phyloP scores from a whole-genome alignment of 1,140 invertebrate genomes.

The Habropoda laboriosa region DNA sequence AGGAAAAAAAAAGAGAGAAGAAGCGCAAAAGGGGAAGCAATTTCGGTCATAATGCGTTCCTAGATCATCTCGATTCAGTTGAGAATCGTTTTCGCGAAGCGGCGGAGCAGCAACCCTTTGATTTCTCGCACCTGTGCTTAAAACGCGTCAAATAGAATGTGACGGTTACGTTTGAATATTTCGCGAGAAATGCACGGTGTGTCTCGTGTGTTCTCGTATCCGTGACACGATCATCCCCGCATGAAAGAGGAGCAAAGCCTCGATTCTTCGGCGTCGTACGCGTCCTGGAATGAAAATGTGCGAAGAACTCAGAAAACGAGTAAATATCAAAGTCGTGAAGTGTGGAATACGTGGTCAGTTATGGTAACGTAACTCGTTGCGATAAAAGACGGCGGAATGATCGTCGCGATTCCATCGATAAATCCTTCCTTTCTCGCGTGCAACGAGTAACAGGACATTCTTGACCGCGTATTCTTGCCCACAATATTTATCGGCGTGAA shows the following conservation, averaged over 20 bases:
- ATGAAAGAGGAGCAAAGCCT: conserved; percentile 1
- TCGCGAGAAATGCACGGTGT: not conserved
- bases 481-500: conserved; percentile 54
- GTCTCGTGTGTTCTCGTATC: not conserved
- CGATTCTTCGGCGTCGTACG: conserved; percentile 21
- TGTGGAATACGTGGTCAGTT: not conserved
- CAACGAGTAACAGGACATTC: conserved; percentile 41
- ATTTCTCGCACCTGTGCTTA: not conserved
- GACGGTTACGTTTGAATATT: not conserved
- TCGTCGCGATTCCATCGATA: conserved; percentile 49
- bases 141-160: not conserved
- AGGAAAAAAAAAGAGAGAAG: not conserved
- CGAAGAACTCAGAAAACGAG: conserved; percentile 6
- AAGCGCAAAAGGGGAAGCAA: not conserved
- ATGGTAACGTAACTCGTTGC: conserved; percentile 1
- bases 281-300: not conserved
- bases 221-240: not conserved
- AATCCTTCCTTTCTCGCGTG: conserved; percentile 50
- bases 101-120: not conserved
- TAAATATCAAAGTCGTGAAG: conserved; percentile 43
- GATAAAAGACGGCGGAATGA: conserved; percentile 45
- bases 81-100: not conserved
- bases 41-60: not conserved
- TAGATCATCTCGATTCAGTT: not conserved
- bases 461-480: conserved; percentile 52